phyloP scores from a whole-genome alignment of 2,888 invertebrate species.

The Cabera pusaria region DNA sequence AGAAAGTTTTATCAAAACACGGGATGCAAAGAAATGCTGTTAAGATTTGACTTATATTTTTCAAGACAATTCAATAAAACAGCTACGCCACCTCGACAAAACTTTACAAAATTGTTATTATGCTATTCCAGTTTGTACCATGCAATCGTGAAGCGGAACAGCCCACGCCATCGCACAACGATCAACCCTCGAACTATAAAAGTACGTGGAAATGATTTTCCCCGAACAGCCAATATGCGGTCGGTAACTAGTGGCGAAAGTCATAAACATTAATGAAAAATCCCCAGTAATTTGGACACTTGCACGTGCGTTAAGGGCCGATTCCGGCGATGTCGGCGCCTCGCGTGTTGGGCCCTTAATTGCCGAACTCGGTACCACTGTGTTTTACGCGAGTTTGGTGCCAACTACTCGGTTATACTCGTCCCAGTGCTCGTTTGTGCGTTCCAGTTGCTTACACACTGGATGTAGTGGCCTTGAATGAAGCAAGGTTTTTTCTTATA shows the following conservation, averaged over 20 bases:
- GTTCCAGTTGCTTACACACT: conserved; percentile 2
- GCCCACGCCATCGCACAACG: neutral
- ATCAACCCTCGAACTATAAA: conserved; percentile 6
- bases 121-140: neutral
- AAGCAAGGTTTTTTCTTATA: too few species aligned
- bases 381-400: conserved; percentile 38
- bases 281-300: conserved; percentile 49
- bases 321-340: conserved; percentile 69
- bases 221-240: conserved; percentile 22
- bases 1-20: too few species aligned
- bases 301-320: conserved; percentile 38
- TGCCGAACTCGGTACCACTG: conserved; percentile 44
- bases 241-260: conserved; percentile 22
- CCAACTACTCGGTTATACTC: conserved; percentile 18
- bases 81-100: too few species aligned
- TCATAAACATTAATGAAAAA: conserved; percentile 56
- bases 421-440: conserved; percentile 5
- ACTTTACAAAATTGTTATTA: neutral
- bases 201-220: conserved; percentile 17
- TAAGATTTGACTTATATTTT: too few species aligned
- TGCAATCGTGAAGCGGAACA: conserved; percentile 1
- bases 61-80: too few species aligned
- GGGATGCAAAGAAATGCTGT: too few species aligned
- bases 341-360: conserved; percentile 69
- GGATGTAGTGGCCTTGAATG: too few species aligned